A percentile compares a stretch with the other conserved stretches of the same genome.
Evolutionary conservation across 2,113 vertebrate species (phyloP).

Genomic region (Lophotis ruficrista): DNA sequence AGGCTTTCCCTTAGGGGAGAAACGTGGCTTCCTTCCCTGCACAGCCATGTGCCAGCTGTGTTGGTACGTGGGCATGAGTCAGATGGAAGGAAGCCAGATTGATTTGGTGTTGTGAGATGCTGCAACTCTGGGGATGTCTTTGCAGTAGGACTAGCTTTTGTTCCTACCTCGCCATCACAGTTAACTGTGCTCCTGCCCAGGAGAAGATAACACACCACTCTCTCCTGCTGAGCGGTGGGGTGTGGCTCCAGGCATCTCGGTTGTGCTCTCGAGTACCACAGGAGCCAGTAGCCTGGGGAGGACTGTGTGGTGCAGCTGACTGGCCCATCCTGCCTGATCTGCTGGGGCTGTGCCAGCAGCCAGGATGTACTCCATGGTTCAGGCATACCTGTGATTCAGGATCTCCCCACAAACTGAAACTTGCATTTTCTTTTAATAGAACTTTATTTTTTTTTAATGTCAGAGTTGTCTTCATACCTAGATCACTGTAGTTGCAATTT

Average conservation of each 20-base stretch:
- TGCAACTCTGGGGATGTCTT: background rate
- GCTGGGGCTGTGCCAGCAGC: background rate
- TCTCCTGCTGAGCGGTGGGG: background rate
- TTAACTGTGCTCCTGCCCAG: rapidly evolving
- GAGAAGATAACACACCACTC: background rate
- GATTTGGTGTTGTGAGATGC: background rate
- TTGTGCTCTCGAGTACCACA: rapidly evolving
- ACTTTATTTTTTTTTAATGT: background rate
- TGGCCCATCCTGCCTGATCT: background rate
- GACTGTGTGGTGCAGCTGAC: background rate
- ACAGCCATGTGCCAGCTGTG: background rate
- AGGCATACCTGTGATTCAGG: background rate
- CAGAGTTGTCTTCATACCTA: background rate
- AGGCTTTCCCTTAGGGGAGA: background rate
- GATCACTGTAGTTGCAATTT: background rate
- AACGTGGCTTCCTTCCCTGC: background rate
- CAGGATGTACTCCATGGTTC: rapidly evolving
- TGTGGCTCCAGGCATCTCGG: background rate
- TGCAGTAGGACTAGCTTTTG: background rate
- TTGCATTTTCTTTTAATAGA: background rate
- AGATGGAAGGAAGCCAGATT: background rate
- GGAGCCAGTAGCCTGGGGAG: background rate
- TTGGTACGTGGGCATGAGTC: background rate
- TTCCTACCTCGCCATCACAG: background rate
- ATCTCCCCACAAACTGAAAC: background rate